Percentiles rank a stretch among this genome's conserved stretches.
phyloP scores from a whole-genome alignment of 1,140 invertebrate species.

The Grapholita molesta region DNA sequence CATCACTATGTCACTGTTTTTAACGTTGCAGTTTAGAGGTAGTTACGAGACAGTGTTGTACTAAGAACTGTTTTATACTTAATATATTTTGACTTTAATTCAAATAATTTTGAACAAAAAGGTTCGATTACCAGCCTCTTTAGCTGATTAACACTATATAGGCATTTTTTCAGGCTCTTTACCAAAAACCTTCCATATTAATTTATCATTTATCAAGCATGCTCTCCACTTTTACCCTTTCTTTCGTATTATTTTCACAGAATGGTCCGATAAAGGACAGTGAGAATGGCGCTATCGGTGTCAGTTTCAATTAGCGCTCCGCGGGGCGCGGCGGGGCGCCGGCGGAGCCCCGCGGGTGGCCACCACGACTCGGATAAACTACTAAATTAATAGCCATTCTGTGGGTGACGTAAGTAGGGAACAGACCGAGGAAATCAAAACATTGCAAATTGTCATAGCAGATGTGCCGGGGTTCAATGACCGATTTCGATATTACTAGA shows the following conservation, averaged over 20 bases:
- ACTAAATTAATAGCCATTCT: constrained; percentile 11
- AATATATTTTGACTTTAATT: too few species aligned
- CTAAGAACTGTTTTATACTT: too few species aligned
- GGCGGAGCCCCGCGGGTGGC: constrained; percentile 41
- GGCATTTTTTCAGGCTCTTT: too few species aligned
- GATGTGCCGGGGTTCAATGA: background rate
- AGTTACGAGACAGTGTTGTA: too few species aligned
- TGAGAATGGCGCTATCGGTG: constrained; percentile 47
- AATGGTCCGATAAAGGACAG: constrained; percentile 4
- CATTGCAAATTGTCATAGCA: background rate
- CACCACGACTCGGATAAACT: constrained; percentile 20
- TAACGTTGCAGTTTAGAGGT: too few species aligned
- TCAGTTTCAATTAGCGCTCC: constrained; percentile 23
- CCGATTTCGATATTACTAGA: background rate
- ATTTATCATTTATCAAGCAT: too few species aligned
- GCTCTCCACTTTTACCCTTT: background rate
- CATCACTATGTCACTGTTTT: too few species aligned
- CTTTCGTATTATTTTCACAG: background rate
- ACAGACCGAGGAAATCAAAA: background rate
- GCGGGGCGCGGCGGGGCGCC: constrained; percentile 27
- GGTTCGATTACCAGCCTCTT: too few species aligned
- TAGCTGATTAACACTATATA: too few species aligned
- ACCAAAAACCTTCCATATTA: too few species aligned
- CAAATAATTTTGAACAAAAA: too few species aligned
- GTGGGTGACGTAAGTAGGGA: constrained; percentile 6